Percentiles rank a stretch among this genome's conserved stretches.
Evolutionary conservation across 1,140 invertebrate species (phyloP).

Genomic region (Diorhabda elongata): DNA sequence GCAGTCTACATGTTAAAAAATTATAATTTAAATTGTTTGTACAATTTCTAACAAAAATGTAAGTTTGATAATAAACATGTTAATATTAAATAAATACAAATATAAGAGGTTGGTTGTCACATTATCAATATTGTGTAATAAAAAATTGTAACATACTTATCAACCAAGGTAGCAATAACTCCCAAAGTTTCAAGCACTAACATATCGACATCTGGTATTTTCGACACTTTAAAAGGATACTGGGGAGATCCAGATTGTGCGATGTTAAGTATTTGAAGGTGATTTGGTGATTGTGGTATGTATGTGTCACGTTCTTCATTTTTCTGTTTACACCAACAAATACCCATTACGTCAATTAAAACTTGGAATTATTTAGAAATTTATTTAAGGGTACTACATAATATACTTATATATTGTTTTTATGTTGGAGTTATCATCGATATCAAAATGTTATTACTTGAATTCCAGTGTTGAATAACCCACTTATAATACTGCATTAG

Average conservation of each 20-base stretch:
- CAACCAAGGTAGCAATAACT: slow-evolving; percentile 75
- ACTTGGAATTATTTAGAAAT: slow-evolving; percentile 15
- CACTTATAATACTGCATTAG: slow-evolving; percentile 27
- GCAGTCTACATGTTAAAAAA: too few relatives aligned
- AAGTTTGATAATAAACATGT: too few relatives aligned
- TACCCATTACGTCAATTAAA: slow-evolving; percentile 52
- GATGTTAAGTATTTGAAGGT: slow-evolving; percentile 29
- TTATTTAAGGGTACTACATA: slow-evolving; percentile 22
- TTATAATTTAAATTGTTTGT: too few relatives aligned
- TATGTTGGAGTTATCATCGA: slow-evolving; percentile 38
- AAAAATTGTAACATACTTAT: slow-evolving; percentile 59
- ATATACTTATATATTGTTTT: slow-evolving; percentile 12
- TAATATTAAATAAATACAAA: too few relatives aligned
- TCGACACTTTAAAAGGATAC: slow-evolving; percentile 33
- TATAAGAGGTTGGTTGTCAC: too few relatives aligned
- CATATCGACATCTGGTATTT: slow-evolving; percentile 57
- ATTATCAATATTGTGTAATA: too few relatives aligned
- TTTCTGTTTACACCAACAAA: slow-evolving; percentile 60
- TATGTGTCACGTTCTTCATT: slow-evolving; percentile 48
- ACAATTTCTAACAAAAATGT: too few relatives aligned
- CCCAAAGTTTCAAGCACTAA: slow-evolving; percentile 76
- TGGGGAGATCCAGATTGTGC: slow-evolving; percentile 36
- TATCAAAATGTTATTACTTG: slow-evolving; percentile 32
- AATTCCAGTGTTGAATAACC: slow-evolving; percentile 13
- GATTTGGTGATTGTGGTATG: slow-evolving; percentile 41